Conservation (phyloP, 2,797 vertebrate species). For the Acipenser transmontanus region DNA sequence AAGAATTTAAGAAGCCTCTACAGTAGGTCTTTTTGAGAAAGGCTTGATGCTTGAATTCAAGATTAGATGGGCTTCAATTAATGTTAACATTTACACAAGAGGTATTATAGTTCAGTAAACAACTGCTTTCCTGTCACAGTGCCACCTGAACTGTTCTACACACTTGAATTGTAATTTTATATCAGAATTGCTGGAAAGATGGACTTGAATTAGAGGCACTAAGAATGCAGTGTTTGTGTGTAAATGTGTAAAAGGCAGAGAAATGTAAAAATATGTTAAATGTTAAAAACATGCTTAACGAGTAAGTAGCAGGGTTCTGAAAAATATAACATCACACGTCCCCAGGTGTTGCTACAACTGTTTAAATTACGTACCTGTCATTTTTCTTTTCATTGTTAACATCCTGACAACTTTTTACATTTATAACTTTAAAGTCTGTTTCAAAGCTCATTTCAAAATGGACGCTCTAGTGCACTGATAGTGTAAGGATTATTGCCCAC, state of each 20-base stretch:
- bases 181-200: conserved; percentile 66
- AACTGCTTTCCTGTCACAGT: conserved; percentile 45
- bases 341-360: too few relatives aligned
- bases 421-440: too few relatives aligned
- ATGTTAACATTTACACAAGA: conserved; percentile 19
- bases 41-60: conserved; percentile 22
- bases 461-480: too few relatives aligned
- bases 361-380: too few relatives aligned
- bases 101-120: conserved; percentile 37
- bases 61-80: conserved; percentile 27
- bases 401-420: too few relatives aligned
- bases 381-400: too few relatives aligned
- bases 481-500: too few relatives aligned
- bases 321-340: too few relatives aligned
- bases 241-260: conserved; percentile 59
- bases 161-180: conserved; percentile 79
- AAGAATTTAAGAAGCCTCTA: conserved; percentile 51
- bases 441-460: too few relatives aligned
- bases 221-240: conserved; percentile 58
- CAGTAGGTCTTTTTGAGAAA: conserved; percentile 36
- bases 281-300: conserved; percentile 53
- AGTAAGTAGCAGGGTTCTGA: too few relatives aligned
- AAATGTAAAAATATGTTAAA: conserved; percentile 41
- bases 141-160: conserved; percentile 64
- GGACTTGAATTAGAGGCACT: conserved; percentile 71